Evolutionary conservation across 2,888 invertebrate genomes (phyloP).

Genomic region (Myopa tessellatipennis): DNA sequence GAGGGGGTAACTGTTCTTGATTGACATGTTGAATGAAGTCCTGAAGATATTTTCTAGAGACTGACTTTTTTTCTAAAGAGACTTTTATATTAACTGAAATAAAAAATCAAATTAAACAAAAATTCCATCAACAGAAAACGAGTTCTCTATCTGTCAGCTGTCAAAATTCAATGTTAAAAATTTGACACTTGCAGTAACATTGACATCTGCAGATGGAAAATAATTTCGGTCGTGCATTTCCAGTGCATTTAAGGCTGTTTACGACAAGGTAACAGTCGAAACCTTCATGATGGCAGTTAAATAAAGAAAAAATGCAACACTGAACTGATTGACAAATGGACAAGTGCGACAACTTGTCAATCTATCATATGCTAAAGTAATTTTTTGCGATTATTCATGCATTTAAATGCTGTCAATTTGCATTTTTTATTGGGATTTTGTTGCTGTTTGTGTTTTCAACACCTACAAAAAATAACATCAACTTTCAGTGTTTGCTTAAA

Average conservation of each 20-base stretch:
- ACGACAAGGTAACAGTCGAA: not conserved
- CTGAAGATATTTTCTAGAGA: too few relatives aligned
- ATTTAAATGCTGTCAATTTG: conserved; percentile 18
- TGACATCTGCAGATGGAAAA: not conserved
- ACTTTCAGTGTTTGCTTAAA: not conserved
- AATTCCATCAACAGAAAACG: too few relatives aligned
- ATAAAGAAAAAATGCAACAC: not conserved
- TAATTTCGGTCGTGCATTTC: not conserved
- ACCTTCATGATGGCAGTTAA: not conserved
- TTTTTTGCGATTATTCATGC: conserved; percentile 17
- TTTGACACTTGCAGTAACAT: not conserved
- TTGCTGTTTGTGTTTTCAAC: conserved; percentile 4
- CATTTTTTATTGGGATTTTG: not conserved
- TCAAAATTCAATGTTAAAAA: too few relatives aligned
- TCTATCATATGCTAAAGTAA: conserved; percentile 24
- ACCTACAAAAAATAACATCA: not conserved
- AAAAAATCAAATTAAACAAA: too few relatives aligned
- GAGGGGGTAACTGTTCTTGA: too few relatives aligned
- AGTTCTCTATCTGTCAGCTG: too few relatives aligned
- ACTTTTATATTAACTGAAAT: too few relatives aligned
- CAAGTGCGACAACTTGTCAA: conserved; percentile 23
- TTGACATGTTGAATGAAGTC: too few relatives aligned
- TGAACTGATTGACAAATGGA: conserved; percentile 14
- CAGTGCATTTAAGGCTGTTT: not conserved
- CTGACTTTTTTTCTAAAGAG: too few relatives aligned